phyloP scores from a whole-genome alignment of 1,140 invertebrate species.

The Alviniconcha marisindica region DNA sequence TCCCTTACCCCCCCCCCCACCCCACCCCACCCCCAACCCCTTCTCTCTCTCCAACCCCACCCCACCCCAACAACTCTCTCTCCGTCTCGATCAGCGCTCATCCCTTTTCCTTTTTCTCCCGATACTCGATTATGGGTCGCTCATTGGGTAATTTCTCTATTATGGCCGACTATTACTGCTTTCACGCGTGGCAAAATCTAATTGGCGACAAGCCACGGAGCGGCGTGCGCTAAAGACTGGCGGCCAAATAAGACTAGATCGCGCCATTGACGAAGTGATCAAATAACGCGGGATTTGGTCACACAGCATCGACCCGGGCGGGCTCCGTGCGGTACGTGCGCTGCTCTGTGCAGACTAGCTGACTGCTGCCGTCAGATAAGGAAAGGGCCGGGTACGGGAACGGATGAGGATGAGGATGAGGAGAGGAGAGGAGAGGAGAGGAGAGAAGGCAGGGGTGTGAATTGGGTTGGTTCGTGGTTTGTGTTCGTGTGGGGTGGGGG shows the following conservation, averaged over 20 bases:
- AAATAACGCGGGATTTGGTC: background rate
- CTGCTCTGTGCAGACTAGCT: too few relatives aligned
- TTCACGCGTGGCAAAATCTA: conserved; percentile 13
- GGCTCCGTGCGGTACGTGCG: too few relatives aligned
- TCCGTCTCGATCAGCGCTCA: background rate
- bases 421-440: too few relatives aligned
- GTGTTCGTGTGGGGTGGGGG: background rate
- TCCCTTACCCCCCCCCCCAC: background rate
- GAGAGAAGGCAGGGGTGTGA: too few relatives aligned
- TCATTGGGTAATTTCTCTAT: conserved; percentile 22
- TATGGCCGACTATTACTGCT: conserved; percentile 2
- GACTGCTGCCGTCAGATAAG: too few relatives aligned
- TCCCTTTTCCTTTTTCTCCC: background rate
- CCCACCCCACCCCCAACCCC: background rate
- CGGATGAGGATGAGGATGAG: too few relatives aligned
- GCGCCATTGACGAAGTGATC: conserved; percentile 1
- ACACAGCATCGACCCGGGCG: background rate
- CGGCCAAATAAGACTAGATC: conserved; percentile 7
- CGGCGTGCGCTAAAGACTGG: background rate
- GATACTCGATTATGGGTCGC: background rate
- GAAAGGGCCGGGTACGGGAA: too few relatives aligned
- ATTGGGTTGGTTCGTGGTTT: too few relatives aligned
- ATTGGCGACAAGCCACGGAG: background rate
- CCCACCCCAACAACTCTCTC: background rate
- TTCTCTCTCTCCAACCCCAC: background rate